Conservation (phyloP, 2,113 vertebrate genomes). For the Turnix velox region DNA sequence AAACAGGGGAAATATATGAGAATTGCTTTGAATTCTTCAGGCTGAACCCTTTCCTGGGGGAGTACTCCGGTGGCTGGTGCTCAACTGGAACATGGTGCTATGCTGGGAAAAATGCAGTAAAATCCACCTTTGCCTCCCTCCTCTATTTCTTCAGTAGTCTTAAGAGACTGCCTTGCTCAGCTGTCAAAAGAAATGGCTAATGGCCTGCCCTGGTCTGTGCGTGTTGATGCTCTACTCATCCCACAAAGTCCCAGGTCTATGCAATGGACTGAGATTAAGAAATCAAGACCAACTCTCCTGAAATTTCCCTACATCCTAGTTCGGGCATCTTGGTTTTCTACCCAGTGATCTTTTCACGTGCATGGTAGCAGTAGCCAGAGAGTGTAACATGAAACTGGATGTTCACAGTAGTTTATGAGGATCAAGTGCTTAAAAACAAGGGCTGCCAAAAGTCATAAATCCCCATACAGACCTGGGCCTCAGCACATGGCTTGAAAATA, state of each 20-base stretch:
- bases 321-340: background rate
- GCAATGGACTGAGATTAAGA: background rate
- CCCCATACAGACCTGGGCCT: background rate
- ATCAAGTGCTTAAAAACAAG: background rate
- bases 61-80: rapidly evolving
- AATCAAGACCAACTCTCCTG: rapidly evolving
- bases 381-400: rapidly evolving
- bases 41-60: background rate
- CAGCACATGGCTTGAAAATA: background rate
- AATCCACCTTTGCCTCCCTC: background rate
- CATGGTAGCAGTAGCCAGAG: background rate
- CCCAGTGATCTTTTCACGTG: background rate
- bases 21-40: background rate
- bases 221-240: background rate
- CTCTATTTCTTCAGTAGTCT: background rate
- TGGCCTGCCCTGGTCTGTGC: background rate
- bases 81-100: background rate
- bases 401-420: background rate
- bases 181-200: background rate
- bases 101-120: background rate
- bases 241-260: background rate
- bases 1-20: background rate
- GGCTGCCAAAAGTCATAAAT: background rate
- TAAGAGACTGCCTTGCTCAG: background rate
- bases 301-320: background rate